Conservation (phyloP, 2,113 vertebrate species). For the Onychostoma macrolepis region DNA sequence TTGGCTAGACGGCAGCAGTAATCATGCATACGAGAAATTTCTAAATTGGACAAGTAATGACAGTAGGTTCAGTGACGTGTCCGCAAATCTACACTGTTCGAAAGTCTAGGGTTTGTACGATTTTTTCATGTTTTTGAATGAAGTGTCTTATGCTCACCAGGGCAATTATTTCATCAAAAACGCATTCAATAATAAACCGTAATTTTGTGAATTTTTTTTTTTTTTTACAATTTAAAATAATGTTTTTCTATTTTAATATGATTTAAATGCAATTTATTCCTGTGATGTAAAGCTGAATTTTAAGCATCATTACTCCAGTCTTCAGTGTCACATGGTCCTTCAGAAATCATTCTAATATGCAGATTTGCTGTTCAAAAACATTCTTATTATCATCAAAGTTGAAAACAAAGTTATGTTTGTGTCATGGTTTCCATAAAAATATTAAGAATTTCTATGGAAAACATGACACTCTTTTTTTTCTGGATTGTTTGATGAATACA, state of each 20-base stretch:
- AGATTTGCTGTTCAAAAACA: background rate
- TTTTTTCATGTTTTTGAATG: no score
- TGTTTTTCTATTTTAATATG: background rate
- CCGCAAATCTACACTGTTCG: background rate
- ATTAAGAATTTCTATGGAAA: background rate
- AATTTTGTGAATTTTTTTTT: background rate
- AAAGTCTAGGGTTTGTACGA: background rate
- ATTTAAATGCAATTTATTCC: background rate
- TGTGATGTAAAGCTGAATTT: background rate
- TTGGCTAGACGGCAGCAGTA: background rate
- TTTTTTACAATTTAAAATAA: background rate
- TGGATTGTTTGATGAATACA: background rate
- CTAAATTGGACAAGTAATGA: background rate
- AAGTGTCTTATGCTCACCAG: background rate
- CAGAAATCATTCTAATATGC: background rate
- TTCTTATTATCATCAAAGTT: background rate
- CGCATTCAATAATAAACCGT: background rate
- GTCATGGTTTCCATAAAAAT: no score
- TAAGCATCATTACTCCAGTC: background rate
- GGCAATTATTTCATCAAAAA: background rate
- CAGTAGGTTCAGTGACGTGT: background rate
- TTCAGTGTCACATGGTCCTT: background rate
- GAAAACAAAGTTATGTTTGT: no score
- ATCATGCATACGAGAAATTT: background rate
- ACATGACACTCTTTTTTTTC: background rate